phyloP scores from a whole-genome alignment of 2,113 vertebrate genomes.

The Dermatemys mawii region DNA sequence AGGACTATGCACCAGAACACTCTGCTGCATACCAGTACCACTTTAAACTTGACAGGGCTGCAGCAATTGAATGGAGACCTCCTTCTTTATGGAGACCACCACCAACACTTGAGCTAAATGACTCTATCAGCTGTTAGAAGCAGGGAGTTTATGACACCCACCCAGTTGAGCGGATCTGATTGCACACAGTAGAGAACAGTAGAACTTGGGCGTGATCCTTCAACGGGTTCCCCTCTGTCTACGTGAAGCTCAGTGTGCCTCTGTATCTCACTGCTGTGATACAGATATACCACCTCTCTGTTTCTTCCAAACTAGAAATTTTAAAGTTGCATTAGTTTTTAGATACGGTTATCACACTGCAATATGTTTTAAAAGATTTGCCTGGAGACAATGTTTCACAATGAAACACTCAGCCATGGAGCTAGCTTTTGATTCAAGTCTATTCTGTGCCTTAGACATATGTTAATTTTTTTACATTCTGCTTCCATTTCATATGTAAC shows the following conservation, averaged over 20 bases:
- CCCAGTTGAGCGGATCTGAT: not conserved
- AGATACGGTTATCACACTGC: not conserved
- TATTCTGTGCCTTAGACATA: not conserved
- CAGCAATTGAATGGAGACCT: not conserved
- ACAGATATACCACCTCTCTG: not conserved
- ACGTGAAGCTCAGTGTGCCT: not conserved
- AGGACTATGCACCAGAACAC: not conserved
- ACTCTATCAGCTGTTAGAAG: not conserved
- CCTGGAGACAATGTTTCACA: not conserved
- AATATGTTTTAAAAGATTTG: not conserved
- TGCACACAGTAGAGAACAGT: not conserved
- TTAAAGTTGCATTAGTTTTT: not conserved
- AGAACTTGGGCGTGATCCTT: not conserved
- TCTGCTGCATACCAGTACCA: not conserved
- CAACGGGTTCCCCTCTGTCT: not conserved
- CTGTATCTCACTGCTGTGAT: not conserved
- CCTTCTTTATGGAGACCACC: too few species aligned
- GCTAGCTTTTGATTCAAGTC: not conserved
- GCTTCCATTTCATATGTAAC: not conserved
- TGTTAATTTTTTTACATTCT: not conserved
- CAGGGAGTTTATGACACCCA: not conserved
- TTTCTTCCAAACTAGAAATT: not conserved
- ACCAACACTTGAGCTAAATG: not conserved
- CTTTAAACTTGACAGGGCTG: not conserved
- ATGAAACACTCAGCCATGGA: not conserved